Base-by-base conservation (phyloP, 2,888 invertebrate genomes). In the Tubulanus polymorphus region DNA sequence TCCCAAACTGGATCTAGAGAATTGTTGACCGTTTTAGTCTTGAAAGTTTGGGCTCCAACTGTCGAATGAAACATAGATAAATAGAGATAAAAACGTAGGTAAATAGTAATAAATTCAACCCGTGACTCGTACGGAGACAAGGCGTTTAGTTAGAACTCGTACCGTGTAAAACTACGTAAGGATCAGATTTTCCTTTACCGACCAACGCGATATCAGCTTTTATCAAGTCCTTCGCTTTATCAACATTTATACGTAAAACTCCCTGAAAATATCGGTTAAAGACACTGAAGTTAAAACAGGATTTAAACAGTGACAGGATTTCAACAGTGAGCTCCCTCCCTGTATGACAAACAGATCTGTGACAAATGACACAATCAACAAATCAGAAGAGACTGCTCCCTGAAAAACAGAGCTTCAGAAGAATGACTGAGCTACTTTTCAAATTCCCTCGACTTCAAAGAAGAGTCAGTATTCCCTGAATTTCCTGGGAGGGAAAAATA, bases 1-100 rank as follows among this genome's bases (percentile, higher is more conserved):
- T 97, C 93, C 96, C 97, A 99, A 66, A 90, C 89, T 3, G 99
- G 99, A 83, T 93, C 90, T 28, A 97, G 86, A 63, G 89, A 89
- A 79, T 93, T 94, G 76, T 93, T 89, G 67, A 97, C 93, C 37
- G 90, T 91, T 80, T 91, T 89, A 0, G 97, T 97, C 79, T 89
- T 88, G 82, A 91, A 94, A 78, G 90, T 88, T 81, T 94, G 91
- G 1, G 93, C 90, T 53, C 97, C 97, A 59, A 99, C 91, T 70
- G 86, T 87, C 72, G 93, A 15, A 29, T 56, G 50, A 45, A 45
- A 37, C 25, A 28, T n/a, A n/a, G n/a, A n/a, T n/a, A n/a, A n/a
- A n/a, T n/a, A n/a, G n/a, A n/a, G n/a, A n/a, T n/a, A n/a, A n/a
- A n/a, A n/a, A n/a, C n/a, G n/a, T n/a, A n/a, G n/a, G 18, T 27